Evolutionary conservation across 2,888 invertebrate genomes (phyloP).

Genomic region (Tetramorium bicarinatum): DNA sequence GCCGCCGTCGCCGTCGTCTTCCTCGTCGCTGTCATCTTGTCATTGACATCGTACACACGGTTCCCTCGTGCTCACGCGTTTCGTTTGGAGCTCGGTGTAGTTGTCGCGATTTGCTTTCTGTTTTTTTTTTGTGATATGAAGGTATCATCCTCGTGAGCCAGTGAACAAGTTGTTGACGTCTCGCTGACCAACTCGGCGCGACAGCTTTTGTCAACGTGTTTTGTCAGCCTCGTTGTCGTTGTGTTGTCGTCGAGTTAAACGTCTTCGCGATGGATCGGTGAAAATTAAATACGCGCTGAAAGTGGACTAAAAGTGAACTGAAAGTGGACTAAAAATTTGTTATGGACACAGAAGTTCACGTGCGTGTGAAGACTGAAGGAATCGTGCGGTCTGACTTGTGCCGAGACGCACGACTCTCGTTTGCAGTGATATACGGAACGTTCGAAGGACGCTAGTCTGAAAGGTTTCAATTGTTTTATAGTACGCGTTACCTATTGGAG

Average conservation of each 20-base stretch:
- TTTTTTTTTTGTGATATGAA: conserved; percentile 46
- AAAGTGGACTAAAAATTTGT: conserved; percentile 58
- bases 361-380: conserved; percentile 73
- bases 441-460: conserved; percentile 14
- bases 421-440: conserved; percentile 65
- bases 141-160: conserved; percentile 31
- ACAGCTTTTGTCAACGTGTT: conserved; percentile 27
- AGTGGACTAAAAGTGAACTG: conserved; percentile 37
- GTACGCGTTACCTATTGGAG: background rate
- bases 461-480: background rate
- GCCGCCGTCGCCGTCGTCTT: conserved; percentile 11
- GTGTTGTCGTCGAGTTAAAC: conserved; percentile 22
- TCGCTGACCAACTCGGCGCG: conserved; percentile 39
- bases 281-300: conserved; percentile 26
- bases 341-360: conserved; percentile 72
- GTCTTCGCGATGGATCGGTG: conserved; percentile 67
- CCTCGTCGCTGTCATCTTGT: conserved; percentile 29
- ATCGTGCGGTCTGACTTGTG: conserved; percentile 62
- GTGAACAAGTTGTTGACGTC: conserved; percentile 55
- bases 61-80: conserved; percentile 54
- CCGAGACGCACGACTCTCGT: conserved; percentile 50
- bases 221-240: conserved; percentile 38
- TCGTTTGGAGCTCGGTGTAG: conserved; percentile 38
- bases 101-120: conserved; percentile 50
- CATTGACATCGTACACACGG: conserved; percentile 36